Conservation (phyloP, 2,113 vertebrate genomes). For the Perca schrenkii region DNA sequence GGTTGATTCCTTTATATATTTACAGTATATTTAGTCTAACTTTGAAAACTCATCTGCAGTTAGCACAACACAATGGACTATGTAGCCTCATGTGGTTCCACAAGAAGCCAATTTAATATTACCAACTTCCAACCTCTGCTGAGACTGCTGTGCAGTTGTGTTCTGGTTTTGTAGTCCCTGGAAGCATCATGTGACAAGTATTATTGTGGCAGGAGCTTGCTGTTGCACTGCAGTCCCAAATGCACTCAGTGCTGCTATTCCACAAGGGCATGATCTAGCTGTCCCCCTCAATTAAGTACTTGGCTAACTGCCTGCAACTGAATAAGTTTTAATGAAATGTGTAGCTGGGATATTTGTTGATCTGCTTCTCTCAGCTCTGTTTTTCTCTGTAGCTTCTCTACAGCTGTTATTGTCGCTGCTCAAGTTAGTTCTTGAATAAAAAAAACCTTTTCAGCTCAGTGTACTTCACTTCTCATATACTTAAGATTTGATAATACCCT, state of each 20-base stretch:
- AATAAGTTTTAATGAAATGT: conserved; percentile 66
- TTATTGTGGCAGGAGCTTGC: conserved; percentile 67
- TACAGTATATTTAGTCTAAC: not conserved
- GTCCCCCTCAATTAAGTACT: conserved; percentile 56
- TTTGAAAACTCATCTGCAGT: conserved; percentile 11
- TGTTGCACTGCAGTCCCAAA: conserved; percentile 62
- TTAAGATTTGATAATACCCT: conserved; percentile 13
- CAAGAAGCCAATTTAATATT: conserved; percentile 7
- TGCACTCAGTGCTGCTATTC: conserved; percentile 52
- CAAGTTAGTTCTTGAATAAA: conserved; percentile 19
- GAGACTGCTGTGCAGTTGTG: conserved; percentile 38
- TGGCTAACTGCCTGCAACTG: conserved; percentile 17
- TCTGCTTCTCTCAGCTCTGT: conserved; percentile 43
- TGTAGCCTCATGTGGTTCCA: conserved; percentile 6
- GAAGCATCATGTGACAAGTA: conserved; percentile 60
- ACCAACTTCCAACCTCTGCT: conserved; percentile 25
- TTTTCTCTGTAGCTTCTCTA: conserved; percentile 28
- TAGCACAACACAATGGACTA: not conserved
- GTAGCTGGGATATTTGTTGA: conserved; percentile 37
- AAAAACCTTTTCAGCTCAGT: conserved; percentile 12
- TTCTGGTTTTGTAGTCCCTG: conserved; percentile 57
- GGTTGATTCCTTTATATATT: conserved; percentile 8
- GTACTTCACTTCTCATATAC: conserved; percentile 16
- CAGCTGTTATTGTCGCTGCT: conserved; percentile 16
- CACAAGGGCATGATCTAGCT: conserved; percentile 55